These are phyloP conservation scores for Dorcus hopei DNA, from an alignment of 2,888 invertebrate genomes.

Conservation along the genomic window DNA sequence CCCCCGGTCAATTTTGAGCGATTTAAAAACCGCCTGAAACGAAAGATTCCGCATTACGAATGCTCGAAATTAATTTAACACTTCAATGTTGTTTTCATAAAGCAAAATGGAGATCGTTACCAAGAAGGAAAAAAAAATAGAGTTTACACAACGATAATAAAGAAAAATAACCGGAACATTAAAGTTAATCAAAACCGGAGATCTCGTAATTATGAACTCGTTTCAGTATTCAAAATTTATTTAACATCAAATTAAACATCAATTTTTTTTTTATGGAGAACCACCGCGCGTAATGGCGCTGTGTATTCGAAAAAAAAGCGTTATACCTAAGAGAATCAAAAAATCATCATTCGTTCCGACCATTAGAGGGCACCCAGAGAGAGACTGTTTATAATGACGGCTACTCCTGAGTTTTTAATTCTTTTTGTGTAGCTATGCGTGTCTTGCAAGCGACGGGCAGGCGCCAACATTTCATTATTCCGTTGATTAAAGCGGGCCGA, in stretches of 20 bases:
- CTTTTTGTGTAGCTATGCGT: constrained; percentile 2
- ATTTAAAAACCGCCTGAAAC: no score
- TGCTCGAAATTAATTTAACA: no score
- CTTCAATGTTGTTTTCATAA: background rate
- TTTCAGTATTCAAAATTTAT: background rate
- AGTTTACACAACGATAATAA: background rate
- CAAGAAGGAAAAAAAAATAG: constrained; percentile 5
- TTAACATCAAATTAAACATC: background rate
- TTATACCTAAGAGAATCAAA: constrained; percentile 20
- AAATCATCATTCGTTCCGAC: constrained; percentile 38
- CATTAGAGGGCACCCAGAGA: constrained; percentile 30
- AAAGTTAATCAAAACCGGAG: background rate
- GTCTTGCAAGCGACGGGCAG: constrained; percentile 41
- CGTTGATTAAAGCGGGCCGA: constrained; percentile 40
- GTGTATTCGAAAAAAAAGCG: constrained; percentile 9
- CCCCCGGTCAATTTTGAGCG: no score
- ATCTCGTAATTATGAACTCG: background rate
- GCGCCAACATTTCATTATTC: constrained; percentile 51
- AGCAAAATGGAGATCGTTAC: background rate
- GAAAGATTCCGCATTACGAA: no score
- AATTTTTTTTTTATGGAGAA: constrained; percentile 1
- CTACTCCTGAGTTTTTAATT: constrained; percentile 28
- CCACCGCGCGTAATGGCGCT: background rate
- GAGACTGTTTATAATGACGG: constrained; percentile 37
- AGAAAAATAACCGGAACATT: background rate